Evolutionary conservation across 2,888 invertebrate species (phyloP), one percentile per base, ranked within the genome.

Genomic region (Protonemura montana): DNA sequence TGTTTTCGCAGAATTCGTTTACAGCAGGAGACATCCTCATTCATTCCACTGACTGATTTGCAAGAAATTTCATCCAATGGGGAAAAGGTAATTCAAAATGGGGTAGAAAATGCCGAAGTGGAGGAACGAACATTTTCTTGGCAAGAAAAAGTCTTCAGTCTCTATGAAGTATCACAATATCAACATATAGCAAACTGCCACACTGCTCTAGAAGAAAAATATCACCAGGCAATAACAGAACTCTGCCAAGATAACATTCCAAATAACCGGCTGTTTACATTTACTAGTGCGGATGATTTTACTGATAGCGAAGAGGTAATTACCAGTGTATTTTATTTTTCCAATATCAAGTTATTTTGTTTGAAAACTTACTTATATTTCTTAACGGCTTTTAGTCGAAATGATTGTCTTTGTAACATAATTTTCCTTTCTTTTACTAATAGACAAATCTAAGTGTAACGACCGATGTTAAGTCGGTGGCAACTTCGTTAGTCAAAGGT

Each of bases 131-230:
- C 89, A 85, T 94, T 96, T 88, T 90, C 91, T 88, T 96, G 96
- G 96, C 96, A 96, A 90, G 93, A 96, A 89, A 96, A 96, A 59
- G 90, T 93, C 0, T 94, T 95, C 87, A 94, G 94, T 88, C 91
- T 91, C 10, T 91, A 91, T 89, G 96, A 96, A 90, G 89, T 93
- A 30, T 86, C 87, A 27, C 86, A 87, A 29, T 89, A 94, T 89
- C 90, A 90, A 0, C 93, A 95, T 76, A 90, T 92, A 76, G 92
- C 92, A 78, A 95, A 95, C 89, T 96, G 96, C 88, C 89, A 91
- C 0, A 93, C 93, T 0, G 94, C 95, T 25, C 89, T 91, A n/a
- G 95, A 96, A 85, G 93, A 93, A 87, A 91, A 92, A 87, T 94
- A 94, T 88, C 92, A 93, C 88, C 90, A 91, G 28, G 90, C 90